Conservation (phyloP, 2,113 vertebrate species). For the Rafetus swinhoei region DNA sequence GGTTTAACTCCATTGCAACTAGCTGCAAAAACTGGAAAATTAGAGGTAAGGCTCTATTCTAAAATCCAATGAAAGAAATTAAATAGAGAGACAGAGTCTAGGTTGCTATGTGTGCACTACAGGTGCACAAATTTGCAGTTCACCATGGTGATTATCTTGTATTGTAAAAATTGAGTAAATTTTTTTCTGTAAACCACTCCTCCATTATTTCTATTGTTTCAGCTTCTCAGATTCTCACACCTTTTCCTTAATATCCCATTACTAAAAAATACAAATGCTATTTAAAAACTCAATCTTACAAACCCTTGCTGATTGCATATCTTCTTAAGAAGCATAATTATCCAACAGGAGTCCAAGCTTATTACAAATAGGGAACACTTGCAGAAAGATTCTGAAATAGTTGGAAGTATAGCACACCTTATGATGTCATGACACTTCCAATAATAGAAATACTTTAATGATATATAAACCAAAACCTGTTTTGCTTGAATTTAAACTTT, state of each 20-base stretch:
- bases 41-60: constrained; percentile 73
- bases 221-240: background rate
- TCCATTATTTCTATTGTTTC: background rate
- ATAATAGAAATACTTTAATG: background rate
- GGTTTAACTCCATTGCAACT: constrained; percentile 81
- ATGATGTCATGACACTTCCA: background rate
- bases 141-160: background rate
- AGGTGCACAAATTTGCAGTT: background rate
- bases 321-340: background rate
- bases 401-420: background rate
- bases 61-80: background rate
- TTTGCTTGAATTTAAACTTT: background rate
- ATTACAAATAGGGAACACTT: background rate
- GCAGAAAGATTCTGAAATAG: background rate
- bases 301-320: background rate
- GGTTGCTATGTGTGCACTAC: rapidly evolving
- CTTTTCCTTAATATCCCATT: background rate
- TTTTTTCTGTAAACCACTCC: background rate
- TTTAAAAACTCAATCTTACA: background rate
- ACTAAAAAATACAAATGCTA: background rate
- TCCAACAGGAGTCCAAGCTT: background rate
- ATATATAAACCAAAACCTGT: background rate
- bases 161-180: background rate
- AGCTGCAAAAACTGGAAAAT: constrained; percentile 84
- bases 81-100: background rate